phyloP scores from a whole-genome alignment of 2,888 invertebrate genomes.

The Drosophila infuscata region DNA sequence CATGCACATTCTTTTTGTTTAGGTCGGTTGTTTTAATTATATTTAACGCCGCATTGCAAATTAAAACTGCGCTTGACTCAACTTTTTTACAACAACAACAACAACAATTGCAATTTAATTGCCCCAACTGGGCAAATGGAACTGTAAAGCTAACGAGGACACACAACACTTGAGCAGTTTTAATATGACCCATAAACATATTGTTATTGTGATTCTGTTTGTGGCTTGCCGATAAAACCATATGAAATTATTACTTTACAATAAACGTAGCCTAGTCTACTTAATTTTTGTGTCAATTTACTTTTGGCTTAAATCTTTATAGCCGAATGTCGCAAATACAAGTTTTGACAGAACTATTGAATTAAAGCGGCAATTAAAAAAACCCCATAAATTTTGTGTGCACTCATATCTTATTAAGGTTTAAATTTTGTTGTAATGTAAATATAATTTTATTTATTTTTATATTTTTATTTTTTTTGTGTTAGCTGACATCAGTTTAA shows the following conservation, averaged over 20 bases:
- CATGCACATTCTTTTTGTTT: conserved; percentile 54
- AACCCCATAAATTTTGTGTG: background rate
- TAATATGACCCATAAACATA: background rate
- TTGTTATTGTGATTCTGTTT: background rate
- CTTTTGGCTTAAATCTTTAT: background rate
- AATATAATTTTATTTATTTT: background rate
- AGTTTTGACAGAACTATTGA: background rate
- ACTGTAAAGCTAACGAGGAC: conserved; percentile 28
- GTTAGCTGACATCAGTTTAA: background rate
- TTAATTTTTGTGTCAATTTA: background rate
- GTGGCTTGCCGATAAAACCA: background rate
- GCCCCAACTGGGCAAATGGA: background rate
- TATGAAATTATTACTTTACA: background rate
- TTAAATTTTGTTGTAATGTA: background rate
- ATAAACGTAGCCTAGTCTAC: background rate
- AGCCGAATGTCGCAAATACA: background rate
- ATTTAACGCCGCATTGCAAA: conserved; percentile 75
- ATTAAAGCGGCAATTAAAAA: background rate
- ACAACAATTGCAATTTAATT: conserved; percentile 22
- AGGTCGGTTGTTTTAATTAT: conserved; percentile 77
- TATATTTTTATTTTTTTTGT: background rate
- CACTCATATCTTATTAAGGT: background rate
- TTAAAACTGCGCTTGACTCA: conserved; percentile 46
- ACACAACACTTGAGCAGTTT: background rate
- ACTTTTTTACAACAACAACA: conserved; percentile 17